These are phyloP conservation scores for Lydus trimaculatus DNA, from an alignment of 2,888 invertebrate genomes.

Conservation along the genomic window DNA sequence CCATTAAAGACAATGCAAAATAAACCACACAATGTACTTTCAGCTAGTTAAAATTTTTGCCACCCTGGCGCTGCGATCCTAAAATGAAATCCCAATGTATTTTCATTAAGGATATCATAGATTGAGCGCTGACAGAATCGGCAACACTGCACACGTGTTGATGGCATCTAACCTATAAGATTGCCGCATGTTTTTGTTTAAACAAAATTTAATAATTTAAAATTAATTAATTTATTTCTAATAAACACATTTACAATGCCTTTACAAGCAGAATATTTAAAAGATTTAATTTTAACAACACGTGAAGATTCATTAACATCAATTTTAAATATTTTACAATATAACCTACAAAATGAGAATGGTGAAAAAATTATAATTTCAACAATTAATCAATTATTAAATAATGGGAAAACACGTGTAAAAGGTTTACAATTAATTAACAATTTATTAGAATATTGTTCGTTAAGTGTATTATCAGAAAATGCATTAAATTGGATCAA, in stretches of 20 bases:
- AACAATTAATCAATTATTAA: slow-evolving; percentile 4
- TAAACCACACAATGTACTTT: no score
- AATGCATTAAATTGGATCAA: background rate
- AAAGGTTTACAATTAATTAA: background rate
- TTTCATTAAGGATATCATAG: no score
- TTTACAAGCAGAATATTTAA: background rate
- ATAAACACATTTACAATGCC: background rate
- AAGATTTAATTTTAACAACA: background rate
- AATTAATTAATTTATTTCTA: background rate
- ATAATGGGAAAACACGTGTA: background rate
- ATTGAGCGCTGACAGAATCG: no score
- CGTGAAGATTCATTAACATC: background rate
- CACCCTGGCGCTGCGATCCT: no score
- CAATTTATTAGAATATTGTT: background rate
- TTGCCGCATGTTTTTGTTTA: background rate
- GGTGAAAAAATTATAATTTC: slow-evolving; percentile 4
- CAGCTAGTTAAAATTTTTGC: no score
- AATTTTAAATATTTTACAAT: background rate
- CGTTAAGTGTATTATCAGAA: background rate
- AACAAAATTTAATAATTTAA: background rate
- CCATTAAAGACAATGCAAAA: no score
- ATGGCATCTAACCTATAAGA: no score
- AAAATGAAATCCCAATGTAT: no score
- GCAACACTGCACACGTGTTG: no score
- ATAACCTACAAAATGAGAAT: slow-evolving; percentile 1